Conservation (phyloP, 2,113 vertebrate species). For the Cariama cristata region DNA sequence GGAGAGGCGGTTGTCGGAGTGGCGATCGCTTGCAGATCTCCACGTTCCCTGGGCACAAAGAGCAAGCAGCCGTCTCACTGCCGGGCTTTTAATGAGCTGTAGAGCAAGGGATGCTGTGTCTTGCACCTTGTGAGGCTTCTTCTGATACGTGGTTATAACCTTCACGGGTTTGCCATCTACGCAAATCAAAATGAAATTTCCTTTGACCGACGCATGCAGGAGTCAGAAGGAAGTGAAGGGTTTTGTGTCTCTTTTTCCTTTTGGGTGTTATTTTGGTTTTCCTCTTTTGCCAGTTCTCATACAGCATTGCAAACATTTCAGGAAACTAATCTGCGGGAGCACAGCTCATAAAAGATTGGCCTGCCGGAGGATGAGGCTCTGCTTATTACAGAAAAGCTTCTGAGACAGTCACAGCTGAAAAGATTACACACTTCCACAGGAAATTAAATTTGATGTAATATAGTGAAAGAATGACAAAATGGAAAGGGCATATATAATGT, state of each 20-base stretch:
- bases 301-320: slow-evolving; percentile 16
- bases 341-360: slow-evolving; percentile 16
- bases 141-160: neutral
- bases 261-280: slow-evolving; percentile 20
- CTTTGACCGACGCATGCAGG: neutral
- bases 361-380: neutral
- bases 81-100: neutral
- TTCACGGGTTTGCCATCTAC: neutral
- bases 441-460: slow-evolving; percentile 62
- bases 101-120: neutral
- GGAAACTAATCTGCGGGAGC: slow-evolving; percentile 40
- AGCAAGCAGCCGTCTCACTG: neutral
- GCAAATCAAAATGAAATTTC: slow-evolving; percentile 32
- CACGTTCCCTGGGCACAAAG: neutral
- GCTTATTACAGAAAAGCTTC: slow-evolving; percentile 53
- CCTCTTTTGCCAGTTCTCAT: neutral
- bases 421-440: slow-evolving; percentile 52
- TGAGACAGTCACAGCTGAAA: slow-evolving; percentile 33
- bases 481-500: neutral
- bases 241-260: neutral
- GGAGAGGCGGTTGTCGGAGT: neutral
- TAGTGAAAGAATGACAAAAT: slow-evolving; percentile 30
- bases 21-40: neutral
- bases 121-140: neutral
- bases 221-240: neutral